Evolutionary conservation across 2,797 vertebrate genomes (phyloP), one percentile per base, ranked within the genome.

Genomic region (Notolabrus celidotus): DNA sequence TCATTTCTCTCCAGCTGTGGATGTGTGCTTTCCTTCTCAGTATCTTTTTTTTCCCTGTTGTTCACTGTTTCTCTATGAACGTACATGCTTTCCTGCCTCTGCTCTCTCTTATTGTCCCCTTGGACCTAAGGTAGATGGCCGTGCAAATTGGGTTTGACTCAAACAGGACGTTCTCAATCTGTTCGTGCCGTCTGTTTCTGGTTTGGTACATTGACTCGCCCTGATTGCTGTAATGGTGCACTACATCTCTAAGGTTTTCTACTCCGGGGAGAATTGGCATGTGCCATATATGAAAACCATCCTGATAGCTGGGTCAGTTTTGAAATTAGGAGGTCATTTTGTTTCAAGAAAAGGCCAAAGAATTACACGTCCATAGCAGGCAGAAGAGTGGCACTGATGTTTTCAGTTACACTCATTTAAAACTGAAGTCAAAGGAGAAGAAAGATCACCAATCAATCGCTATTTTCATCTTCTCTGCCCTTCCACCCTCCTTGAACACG

Each of bases 131-230:
- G 79, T 91, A 69, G 84, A 93, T 91, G 85, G 82, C 77, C 54
- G 61, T 67, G 62, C 79, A 92, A 92, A 93, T 93, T 93, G 88
- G 78, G 62, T 81, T 77, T 86, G 92, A 94, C 92, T 89, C 84
- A 91, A 93, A 90, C 90, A 90, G 92, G 92, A 93, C 88, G 75
- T 93, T 94, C 90, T 86, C 91, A 91, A 91, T 94, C 88, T 91
- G 90, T 91, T 83, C 86, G 36, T 81, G 83, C 76, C 80, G 86
- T 93, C 91, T 94, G 93, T 89, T 94, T 94, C 85, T 89, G 84
- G 79, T 94, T 93, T 93, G 83, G 55, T 19, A 71, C 90, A 88
- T 91, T 89, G 87, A 90, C 82, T 82, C 80, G 65, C 81, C 68
- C 81, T 92, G 92, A 93, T 94, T 93, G 84, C 88, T 85, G 80